These are phyloP conservation scores for Drosophila seclusa DNA, from an alignment of 2,888 invertebrate species.

Conservation along the genomic window DNA sequence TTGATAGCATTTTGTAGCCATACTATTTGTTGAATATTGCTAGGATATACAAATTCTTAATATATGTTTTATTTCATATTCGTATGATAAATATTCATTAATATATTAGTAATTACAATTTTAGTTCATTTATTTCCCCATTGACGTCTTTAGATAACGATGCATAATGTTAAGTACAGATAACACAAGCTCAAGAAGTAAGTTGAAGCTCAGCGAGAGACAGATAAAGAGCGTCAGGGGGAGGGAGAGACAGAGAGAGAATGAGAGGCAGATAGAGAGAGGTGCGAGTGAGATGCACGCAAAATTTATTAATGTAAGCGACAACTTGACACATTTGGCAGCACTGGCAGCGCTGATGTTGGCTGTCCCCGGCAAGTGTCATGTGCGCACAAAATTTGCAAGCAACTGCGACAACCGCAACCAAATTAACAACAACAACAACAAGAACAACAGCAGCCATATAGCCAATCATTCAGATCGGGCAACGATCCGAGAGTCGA, in stretches of 20 bases:
- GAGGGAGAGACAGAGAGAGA: not conserved
- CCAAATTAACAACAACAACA: conserved; percentile 57
- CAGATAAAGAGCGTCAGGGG: not conserved
- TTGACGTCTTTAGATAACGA: not conserved
- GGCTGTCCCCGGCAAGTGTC: conserved; percentile 72
- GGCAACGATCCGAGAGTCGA: conserved; percentile 52
- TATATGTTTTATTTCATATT: not conserved
- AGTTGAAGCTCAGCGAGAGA: conserved; percentile 7
- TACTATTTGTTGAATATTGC: not conserved
- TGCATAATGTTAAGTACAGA: not conserved
- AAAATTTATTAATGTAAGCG: conserved; percentile 76
- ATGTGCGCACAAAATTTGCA: conserved; percentile 79
- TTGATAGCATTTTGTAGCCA: not conserved
- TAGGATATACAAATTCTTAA: not conserved
- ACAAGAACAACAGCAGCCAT: conserved; percentile 10
- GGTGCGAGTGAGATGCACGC: conserved; percentile 49
- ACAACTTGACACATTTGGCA: conserved; percentile 79
- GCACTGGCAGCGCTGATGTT: conserved; percentile 75
- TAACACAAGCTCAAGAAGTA: conserved; percentile 3
- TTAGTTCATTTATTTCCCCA: not conserved
- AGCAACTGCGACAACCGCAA: conserved; percentile 62
- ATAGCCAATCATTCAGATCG: conserved; percentile 73
- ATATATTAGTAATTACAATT: not conserved
- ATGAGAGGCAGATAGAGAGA: not conserved
- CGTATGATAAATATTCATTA: not conserved